Evolutionary conservation across 2,113 vertebrate genomes (phyloP).

Genomic region (Cranoglanis bouderius): DNA sequence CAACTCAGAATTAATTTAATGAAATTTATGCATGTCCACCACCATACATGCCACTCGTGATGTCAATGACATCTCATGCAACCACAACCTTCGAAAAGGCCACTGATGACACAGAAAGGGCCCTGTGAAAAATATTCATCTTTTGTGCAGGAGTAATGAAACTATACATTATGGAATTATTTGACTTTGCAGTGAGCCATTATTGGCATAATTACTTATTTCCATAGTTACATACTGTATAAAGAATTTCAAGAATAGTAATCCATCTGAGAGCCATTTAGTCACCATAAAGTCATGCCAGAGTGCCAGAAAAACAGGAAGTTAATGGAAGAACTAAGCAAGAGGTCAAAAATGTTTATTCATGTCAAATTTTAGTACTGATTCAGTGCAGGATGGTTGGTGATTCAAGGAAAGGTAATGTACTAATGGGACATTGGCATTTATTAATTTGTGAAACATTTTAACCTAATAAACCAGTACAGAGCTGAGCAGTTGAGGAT

Average conservation of each 20-base stretch:
- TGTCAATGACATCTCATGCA: not conserved
- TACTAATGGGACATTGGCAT: not conserved
- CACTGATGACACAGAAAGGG: not conserved
- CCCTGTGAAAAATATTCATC: not conserved
- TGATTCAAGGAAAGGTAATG: not conserved
- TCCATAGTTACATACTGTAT: slow-evolving; percentile 27
- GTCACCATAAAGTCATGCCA: not conserved
- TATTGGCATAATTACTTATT: slow-evolving; percentile 42
- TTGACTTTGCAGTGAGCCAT: slow-evolving; percentile 26
- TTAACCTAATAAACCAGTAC: not conserved
- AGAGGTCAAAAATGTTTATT: not conserved
- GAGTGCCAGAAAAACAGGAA: not conserved
- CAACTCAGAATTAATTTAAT: slow-evolving; percentile 21
- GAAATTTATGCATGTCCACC: slow-evolving; percentile 8
- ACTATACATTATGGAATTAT: slow-evolving; percentile 17
- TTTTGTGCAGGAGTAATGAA: not conserved
- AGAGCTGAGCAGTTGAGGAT: not conserved
- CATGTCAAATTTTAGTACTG: not conserved
- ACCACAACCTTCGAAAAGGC: not conserved
- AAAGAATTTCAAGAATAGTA: slow-evolving; percentile 14
- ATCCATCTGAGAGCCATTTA: slow-evolving; percentile 21
- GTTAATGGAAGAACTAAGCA: not conserved
- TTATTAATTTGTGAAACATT: not conserved
- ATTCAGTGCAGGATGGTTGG: slow-evolving; percentile 10
- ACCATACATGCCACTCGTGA: slow-evolving; percentile 14